Conservation (phyloP, 2,113 vertebrate genomes). For the Perccottus glenii region DNA sequence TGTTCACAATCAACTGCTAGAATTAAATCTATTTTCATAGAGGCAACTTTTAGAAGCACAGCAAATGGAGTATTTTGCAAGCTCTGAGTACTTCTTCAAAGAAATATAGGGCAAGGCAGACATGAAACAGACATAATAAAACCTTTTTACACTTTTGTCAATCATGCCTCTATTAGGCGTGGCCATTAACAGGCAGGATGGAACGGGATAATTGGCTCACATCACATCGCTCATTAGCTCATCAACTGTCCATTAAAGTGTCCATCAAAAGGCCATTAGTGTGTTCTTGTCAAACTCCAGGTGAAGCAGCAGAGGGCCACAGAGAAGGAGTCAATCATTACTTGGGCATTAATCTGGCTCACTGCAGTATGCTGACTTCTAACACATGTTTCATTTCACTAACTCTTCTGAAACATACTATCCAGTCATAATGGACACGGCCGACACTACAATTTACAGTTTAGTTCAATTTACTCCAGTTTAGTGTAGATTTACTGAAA, state of each 20-base stretch:
- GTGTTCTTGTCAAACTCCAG: not conserved
- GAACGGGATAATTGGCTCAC: constrained; percentile 19
- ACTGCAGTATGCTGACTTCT: no score
- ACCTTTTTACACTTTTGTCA: constrained; percentile 8
- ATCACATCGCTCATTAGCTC: constrained; percentile 26
- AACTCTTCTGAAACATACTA: no score
- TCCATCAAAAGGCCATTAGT: constrained; percentile 18
- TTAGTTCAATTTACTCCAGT: no score
- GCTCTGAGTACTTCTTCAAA: not conserved
- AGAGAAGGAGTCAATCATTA: no score
- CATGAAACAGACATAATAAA: not conserved
- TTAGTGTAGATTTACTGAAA: no score
- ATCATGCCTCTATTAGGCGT: constrained; percentile 12
- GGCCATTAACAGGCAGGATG: constrained; percentile 8
- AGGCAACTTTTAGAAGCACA: not conserved
- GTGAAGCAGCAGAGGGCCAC: constrained; percentile 5
- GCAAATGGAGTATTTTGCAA: not conserved
- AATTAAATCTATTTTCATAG: constrained; percentile 12
- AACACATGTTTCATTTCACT: no score
- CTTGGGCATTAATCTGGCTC: no score
- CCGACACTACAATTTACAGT: no score
- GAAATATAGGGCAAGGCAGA: not conserved
- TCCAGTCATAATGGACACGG: no score
- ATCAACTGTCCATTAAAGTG: constrained; percentile 31
- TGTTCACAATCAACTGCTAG: not conserved